A percentile compares a stretch with the other conserved stretches of the same genome.
These are phyloP conservation scores for Eolophus roseicapilla DNA, from an alignment of 2,113 vertebrate genomes.

Conservation along the genomic window DNA sequence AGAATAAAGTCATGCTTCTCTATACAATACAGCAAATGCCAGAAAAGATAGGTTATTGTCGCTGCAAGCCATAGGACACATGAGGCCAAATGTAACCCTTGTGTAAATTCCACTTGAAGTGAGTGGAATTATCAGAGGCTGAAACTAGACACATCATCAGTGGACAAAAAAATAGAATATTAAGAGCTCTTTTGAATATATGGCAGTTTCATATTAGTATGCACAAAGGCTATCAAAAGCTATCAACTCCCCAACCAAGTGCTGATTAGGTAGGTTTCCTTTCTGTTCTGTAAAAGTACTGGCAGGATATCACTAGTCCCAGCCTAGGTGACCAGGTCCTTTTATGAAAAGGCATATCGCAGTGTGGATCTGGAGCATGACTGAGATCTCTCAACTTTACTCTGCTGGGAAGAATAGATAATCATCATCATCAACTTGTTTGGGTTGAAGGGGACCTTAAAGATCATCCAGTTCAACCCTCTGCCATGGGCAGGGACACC, in stretches of 20 bases:
- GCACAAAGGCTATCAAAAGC: neutral
- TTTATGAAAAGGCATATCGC: neutral
- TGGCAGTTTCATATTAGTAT: neutral
- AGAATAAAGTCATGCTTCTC: conserved; percentile 66
- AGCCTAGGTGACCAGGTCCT: neutral
- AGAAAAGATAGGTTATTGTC: conserved; percentile 71
- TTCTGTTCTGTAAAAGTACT: neutral
- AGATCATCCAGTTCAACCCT: neutral
- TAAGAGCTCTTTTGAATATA: neutral
- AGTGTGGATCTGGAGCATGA: neutral
- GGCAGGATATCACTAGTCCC: neutral
- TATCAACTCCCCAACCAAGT: neutral
- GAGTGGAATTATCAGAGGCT: neutral
- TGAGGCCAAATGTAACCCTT: conserved; percentile 6
- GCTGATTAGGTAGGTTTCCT: neutral
- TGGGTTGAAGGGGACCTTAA: neutral
- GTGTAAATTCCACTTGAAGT: neutral
- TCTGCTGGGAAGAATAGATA: neutral
- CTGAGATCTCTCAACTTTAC: neutral
- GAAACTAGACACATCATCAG: neutral
- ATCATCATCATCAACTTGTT: neutral
- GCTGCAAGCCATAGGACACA: conserved; percentile 30
- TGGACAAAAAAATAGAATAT: neutral
- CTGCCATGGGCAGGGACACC: neutral
- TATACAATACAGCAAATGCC: conserved; percentile 69